A percentile compares a stretch with the other conserved stretches of the same genome.
Evolutionary conservation across 64 coral and sea anemone genomes (phyloP).

Genomic region (Montipora efflorescens): DNA sequence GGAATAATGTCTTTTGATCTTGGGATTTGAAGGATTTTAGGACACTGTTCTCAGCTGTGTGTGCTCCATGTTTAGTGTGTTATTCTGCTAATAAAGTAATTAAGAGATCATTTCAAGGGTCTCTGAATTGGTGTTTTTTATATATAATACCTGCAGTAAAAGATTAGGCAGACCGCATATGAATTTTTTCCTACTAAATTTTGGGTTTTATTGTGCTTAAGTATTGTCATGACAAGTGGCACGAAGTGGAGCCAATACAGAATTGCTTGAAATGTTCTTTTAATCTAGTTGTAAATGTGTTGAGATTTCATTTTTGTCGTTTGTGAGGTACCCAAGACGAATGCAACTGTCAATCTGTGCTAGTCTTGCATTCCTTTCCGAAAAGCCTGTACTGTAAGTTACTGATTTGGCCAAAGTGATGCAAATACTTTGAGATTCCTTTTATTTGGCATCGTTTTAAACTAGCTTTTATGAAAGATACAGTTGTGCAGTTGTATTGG

Average conservation of each 20-base stretch:
- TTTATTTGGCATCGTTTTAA: too few relatives aligned
- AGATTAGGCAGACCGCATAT: neutral
- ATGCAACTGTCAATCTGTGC: neutral
- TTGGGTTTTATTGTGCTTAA: neutral
- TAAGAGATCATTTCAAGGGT: constrained; percentile 15
- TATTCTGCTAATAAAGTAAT: neutral
- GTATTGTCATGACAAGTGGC: neutral
- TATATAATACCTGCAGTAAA: too few relatives aligned
- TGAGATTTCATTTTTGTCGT: neutral
- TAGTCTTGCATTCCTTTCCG: neutral
- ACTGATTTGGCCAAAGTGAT: too few relatives aligned
- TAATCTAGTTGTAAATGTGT: neutral
- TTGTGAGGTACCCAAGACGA: neutral
- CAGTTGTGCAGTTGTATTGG: constrained; percentile 22
- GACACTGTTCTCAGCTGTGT: constrained; percentile 46
- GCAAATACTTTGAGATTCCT: too few relatives aligned
- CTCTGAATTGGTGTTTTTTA: neutral
- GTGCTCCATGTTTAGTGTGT: constrained; percentile 49
- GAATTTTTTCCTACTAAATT: neutral
- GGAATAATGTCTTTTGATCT: neutral
- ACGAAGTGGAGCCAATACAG: neutral
- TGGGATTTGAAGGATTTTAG: neutral
- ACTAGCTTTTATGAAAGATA: too few relatives aligned
- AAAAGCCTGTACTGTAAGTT: neutral
- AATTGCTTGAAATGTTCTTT: constrained; percentile 28